Evolutionary conservation across 1,140 invertebrate genomes (phyloP).

Genomic region (Drosophila erecta): DNA sequence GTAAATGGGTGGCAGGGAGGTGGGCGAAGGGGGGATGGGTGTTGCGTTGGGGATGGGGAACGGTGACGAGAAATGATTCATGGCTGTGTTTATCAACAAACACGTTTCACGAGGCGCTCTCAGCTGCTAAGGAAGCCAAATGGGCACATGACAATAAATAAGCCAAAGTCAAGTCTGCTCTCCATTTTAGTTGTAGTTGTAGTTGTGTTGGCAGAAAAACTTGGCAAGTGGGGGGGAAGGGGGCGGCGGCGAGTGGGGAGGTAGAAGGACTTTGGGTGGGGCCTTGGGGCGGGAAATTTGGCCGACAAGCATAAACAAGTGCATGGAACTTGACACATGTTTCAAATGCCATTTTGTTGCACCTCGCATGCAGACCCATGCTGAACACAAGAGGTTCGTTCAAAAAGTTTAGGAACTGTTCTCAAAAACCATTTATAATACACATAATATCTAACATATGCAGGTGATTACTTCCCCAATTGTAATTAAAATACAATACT

Average conservation of each 20-base stretch:
- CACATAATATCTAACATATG: no score
- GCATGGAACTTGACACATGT: conserved; percentile 77
- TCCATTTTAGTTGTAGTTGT: conserved; percentile 21
- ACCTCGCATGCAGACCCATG: conserved; percentile 14
- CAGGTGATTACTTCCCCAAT: no score
- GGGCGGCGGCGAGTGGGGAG: not conserved
- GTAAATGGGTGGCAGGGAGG: no score
- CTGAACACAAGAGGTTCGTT: conserved; percentile 6
- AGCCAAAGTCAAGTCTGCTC: conserved; percentile 59
- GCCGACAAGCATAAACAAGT: conserved; percentile 64
- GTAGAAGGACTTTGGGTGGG: not conserved
- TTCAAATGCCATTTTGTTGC: conserved; percentile 66
- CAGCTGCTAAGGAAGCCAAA: conserved; percentile 63
- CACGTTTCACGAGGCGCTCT: conserved; percentile 71
- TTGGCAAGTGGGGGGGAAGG: conserved; percentile 3
- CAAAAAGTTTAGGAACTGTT: not conserved
- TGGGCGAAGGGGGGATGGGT: not conserved
- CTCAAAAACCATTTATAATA: not conserved
- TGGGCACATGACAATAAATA: conserved; percentile 69
- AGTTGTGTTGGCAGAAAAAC: conserved; percentile 5
- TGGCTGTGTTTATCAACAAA: conserved; percentile 80
- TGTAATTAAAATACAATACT: no score
- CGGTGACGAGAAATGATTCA: conserved; percentile 75
- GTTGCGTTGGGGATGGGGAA: not conserved
- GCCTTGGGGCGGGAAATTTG: conserved; percentile 11